Conservation (phyloP, 2,113 vertebrate genomes). For the Scopus umbretta region DNA sequence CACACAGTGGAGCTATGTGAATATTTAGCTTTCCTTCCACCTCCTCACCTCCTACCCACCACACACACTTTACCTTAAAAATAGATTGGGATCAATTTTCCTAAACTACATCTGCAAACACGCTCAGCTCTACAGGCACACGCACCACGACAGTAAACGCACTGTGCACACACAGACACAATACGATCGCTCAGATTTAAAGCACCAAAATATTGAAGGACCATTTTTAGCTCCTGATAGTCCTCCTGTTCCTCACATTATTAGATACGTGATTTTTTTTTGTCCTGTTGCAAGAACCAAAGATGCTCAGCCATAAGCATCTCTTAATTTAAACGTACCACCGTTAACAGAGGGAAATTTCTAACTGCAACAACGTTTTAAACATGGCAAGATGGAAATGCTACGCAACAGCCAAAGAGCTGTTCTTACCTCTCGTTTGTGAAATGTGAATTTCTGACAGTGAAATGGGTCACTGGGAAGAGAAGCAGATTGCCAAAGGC, state of each 20-base stretch:
- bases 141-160: background rate
- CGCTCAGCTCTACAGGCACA: background rate
- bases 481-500: background rate
- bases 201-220: background rate
- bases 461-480: background rate
- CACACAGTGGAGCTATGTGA: conserved; percentile 21
- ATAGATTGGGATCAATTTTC: conserved; percentile 42
- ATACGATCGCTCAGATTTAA: background rate
- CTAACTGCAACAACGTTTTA: background rate
- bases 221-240: conserved; percentile 7
- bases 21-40: conserved; percentile 60
- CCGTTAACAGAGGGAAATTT: background rate
- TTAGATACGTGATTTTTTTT: background rate
- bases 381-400: background rate
- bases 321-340: background rate
- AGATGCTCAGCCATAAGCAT: background rate
- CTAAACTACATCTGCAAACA: conserved; percentile 38
- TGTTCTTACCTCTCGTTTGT: background rate
- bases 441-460: background rate
- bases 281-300: background rate
- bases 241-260: background rate
- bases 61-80: conserved; percentile 49
- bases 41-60: conserved; percentile 62
- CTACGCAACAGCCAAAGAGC: background rate
- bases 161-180: background rate